These are phyloP conservation scores for Ornithoptera alexandrae DNA, from an alignment of 2,888 invertebrate species.

Conservation along the genomic window DNA sequence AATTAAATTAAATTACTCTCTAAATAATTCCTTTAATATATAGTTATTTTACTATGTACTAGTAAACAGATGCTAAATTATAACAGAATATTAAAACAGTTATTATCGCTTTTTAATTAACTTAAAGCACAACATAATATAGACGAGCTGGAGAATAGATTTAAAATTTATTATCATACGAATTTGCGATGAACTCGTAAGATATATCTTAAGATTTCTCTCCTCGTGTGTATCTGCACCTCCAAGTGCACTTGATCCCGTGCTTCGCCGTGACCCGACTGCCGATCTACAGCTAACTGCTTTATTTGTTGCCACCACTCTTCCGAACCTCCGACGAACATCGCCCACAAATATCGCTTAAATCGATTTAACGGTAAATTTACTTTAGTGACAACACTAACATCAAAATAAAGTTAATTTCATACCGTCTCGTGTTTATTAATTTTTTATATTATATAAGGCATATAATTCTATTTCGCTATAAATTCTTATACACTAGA, in stretches of 20 bases:
- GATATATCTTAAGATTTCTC: conserved; percentile 37
- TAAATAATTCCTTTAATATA: too few relatives aligned
- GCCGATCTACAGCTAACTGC: conserved; percentile 64
- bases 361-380: conserved; percentile 15
- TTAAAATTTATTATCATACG: neutral
- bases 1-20: too few relatives aligned
- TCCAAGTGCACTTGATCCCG: conserved; percentile 71
- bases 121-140: too few relatives aligned
- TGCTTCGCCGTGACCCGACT: conserved; percentile 70
- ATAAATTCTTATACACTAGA: too few relatives aligned
- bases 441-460: too few relatives aligned
- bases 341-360: conserved; percentile 24
- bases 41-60: too few relatives aligned
- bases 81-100: too few relatives aligned
- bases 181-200: conserved; percentile 1
- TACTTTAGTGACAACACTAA: neutral
- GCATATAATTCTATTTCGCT: too few relatives aligned
- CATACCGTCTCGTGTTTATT: too few relatives aligned
- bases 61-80: too few relatives aligned
- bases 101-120: too few relatives aligned
- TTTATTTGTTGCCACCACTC: conserved; percentile 68
- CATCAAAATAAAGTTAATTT: neutral
- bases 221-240: conserved; percentile 44
- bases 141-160: too few relatives aligned
- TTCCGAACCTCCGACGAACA: conserved; percentile 36